A percentile compares a stretch with the other conserved stretches of the same genome.
Evolutionary conservation across 2,113 vertebrate species (phyloP).

Genomic region (Myrmecophaga tridactyla): DNA sequence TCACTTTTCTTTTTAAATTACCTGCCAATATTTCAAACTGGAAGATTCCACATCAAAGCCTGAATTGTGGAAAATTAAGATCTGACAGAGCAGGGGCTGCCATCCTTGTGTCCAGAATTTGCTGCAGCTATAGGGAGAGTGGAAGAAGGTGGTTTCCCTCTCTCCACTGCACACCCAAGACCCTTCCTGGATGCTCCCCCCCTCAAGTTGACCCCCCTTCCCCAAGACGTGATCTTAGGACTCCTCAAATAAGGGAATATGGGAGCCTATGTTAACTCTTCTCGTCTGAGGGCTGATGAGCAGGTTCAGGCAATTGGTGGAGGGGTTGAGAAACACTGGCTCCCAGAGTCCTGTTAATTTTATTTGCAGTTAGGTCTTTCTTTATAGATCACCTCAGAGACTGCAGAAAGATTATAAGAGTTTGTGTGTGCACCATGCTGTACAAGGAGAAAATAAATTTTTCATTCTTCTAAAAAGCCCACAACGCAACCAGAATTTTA

Average conservation of each 20-base stretch:
- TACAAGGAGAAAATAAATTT: constrained; percentile 81
- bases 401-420: constrained; percentile 62
- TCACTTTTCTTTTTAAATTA: no score
- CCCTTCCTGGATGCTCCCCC: no score
- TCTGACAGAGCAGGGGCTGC: no score
- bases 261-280: fast-evolving
- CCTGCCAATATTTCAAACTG: no score
- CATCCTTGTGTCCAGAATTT: no score
- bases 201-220: no score
- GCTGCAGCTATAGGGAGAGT: no score
- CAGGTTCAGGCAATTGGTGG: fast-evolving
- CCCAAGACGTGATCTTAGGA: no score
- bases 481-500: constrained; percentile 76
- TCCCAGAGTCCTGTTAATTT: constrained; percentile 18
- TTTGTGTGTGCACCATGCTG: constrained; percentile 45
- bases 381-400: constrained; percentile 58
- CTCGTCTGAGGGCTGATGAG: background rate
- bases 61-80: no score
- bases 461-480: constrained; percentile 77
- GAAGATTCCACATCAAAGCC: no score
- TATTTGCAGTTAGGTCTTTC: background rate
- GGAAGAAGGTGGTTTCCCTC: no score
- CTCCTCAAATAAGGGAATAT: fast-evolving
- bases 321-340: background rate
- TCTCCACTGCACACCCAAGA: no score